phyloP scores from a whole-genome alignment of 2,797 vertebrate species.

The Anguilla obscura region DNA sequence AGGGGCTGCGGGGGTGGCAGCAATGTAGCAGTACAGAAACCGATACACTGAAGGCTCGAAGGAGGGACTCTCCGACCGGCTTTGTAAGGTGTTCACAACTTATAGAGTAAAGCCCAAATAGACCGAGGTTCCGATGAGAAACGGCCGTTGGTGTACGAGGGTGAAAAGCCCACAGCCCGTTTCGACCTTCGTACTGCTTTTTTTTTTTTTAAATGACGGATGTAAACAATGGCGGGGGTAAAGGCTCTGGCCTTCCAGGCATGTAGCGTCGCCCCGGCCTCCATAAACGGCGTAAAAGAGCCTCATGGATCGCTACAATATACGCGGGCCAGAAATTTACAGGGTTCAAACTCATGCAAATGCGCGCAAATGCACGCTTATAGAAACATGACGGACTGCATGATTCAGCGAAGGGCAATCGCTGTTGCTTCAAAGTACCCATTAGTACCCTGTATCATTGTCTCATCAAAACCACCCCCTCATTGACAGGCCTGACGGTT shows the following conservation, averaged over 20 bases:
- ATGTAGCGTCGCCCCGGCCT: neutral
- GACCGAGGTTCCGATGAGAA: neutral
- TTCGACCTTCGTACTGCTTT: neutral
- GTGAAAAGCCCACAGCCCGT: neutral
- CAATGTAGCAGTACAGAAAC: neutral
- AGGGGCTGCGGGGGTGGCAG: conserved; percentile 38
- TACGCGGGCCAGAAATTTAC: neutral
- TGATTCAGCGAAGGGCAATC: conserved; percentile 68
- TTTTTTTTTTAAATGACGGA: conserved; percentile 10
- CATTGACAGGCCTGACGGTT: conserved; percentile 73
- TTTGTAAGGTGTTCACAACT: neutral
- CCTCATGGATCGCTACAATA: neutral
- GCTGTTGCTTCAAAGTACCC: conserved; percentile 70
- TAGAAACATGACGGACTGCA: conserved; percentile 65
- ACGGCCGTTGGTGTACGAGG: neutral
- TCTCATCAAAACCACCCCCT: conserved; percentile 73
- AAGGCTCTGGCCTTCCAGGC: neutral
- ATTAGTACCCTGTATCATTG: conserved; percentile 77
- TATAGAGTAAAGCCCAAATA: neutral
- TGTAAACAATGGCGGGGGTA: conserved; percentile 12
- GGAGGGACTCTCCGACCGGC: neutral
- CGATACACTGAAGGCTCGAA: neutral
- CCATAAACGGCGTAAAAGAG: neutral
- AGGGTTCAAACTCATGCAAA: neutral
- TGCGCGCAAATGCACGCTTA: conserved; percentile 49